These are phyloP conservation scores for Malurus alboscapulatus DNA, from an alignment of 2,113 vertebrate genomes.

Conservation along the genomic window DNA sequence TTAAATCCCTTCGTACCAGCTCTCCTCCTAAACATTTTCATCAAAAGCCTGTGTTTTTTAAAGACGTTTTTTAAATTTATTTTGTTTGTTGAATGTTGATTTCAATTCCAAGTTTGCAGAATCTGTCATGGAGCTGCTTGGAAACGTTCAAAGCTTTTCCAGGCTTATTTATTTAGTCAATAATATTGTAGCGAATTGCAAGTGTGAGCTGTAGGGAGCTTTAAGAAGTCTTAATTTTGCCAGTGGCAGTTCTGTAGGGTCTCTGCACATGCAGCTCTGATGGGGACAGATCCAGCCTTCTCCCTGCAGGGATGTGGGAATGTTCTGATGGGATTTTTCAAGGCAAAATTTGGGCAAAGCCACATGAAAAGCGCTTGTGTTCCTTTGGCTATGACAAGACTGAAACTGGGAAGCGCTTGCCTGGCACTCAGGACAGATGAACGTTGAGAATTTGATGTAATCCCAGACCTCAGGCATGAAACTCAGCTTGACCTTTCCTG, in stretches of 20 bases:
- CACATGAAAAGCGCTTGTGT: neutral
- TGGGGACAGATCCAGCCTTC: neutral
- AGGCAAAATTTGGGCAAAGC: neutral
- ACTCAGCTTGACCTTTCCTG: constrained; percentile 76
- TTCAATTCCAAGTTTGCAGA: neutral
- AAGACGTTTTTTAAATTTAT: neutral
- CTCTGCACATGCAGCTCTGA: neutral
- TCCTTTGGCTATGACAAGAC: constrained; percentile 20
- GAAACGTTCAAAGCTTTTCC: neutral
- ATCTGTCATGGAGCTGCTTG: neutral
- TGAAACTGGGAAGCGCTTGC: constrained; percentile 70
- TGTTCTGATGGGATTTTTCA: neutral
- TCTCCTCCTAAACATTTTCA: neutral
- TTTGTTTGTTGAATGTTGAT: neutral
- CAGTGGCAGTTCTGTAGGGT: neutral
- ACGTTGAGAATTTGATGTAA: constrained; percentile 78
- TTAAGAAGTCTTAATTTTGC: neutral
- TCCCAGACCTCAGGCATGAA: constrained; percentile 78
- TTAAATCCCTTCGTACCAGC: neutral
- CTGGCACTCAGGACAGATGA: constrained; percentile 63
- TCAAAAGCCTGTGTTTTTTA: neutral
- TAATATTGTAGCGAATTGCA: neutral
- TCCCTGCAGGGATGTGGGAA: neutral
- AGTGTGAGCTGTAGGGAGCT: neutral
- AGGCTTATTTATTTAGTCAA: neutral